Base-by-base conservation (phyloP, 2,888 invertebrate genomes). In the Epinotia demarniana region DNA sequence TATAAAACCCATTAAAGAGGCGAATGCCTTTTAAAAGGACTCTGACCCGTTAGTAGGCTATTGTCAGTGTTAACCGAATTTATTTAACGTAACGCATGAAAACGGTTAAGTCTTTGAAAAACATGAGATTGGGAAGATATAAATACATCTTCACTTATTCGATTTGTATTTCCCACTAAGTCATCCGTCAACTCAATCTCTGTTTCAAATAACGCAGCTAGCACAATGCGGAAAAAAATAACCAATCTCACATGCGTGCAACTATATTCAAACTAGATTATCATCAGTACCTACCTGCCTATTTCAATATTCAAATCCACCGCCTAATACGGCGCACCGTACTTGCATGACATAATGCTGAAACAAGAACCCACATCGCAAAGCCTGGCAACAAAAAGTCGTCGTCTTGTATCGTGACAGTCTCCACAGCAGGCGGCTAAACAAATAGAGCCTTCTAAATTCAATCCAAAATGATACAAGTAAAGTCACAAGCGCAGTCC, bases 331-430 rank as follows among this genome's bases (percentile, higher is more conserved):
- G n/a, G 62, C 55, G 57, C 63, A 63, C n/a, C 70, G 27, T 58
- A 18, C 33, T 49, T 69, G 66, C 23, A 70, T 75, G 75, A 75
- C 72, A 75, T 75, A 72, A 74, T 57, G 46, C 53, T 53, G 46
- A 63, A 70, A 70, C 63, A 71, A 75, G 67, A 72, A 64, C 72
- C 66, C 9, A 72, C 72, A 55, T 66, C 58, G n/a, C 64, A 18
- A 75, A 62, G 67, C 71, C 71, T 67, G 66, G 55, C 33, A 39
- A 71, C 71, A 75, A 75, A 72, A 71, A 73, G 55, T n/a, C 2
- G 9, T 27, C 58, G 39, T 23, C 61, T 55, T 61, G 43, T 43
- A 57, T 63, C 74, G 61, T 55, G 61, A 62, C 71, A 75, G 43
- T 61, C 55, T 27, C 55, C 53, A 19, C 58, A 70, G 67, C 73